Evolutionary conservation across 1,140 invertebrate genomes (phyloP), one percentile per base, ranked within the genome.

Genomic region (Cataglyphis hispanica): DNA sequence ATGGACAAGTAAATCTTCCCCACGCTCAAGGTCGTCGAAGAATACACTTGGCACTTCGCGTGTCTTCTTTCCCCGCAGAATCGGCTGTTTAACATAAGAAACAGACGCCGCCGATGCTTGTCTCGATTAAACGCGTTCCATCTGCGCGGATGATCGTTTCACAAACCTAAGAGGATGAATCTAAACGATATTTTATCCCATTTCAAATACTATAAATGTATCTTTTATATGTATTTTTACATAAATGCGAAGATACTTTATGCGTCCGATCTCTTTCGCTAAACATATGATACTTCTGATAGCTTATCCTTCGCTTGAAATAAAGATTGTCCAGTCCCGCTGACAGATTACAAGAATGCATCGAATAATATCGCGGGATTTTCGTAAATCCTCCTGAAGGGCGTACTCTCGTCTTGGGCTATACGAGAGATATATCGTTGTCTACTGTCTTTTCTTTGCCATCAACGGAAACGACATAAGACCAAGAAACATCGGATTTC

Each of bases 391-490:
- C 53, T 61, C 13, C 31, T 64, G 67, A 72, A 72, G 53, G 67
- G 19, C 25, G 37, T 50, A 25, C 67, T 34, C 63, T 43, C 16
- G 43, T 50, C 64, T 56, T 16, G 34, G 67, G 53, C 27, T 74
- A 40, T 19, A 74, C 25, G 3, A 19, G 25, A 83, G 78, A 83
- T 83, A 83, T 72, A 83, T 83, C 64, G 64, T 31, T n/a, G 67
- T 83, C 67, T 60, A 46, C 78, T 74, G 53, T 83, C 78, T 83
- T 83, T 27, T 22, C 50, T 22, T 27, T 46, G 53, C 53, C 34
- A 74, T 83, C 78, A 83, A 74, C 78, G 78, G 40, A 74, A 74
- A 27, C 78, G 67, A 83, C 67, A 19, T 83, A 83, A 83, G 78
- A 72, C 78, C 53, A 25, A 70, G 67, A 61, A 83, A 83, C 25